Conservation (phyloP, 2,888 invertebrate genomes). For the Phragmatobia fuliginosa region DNA sequence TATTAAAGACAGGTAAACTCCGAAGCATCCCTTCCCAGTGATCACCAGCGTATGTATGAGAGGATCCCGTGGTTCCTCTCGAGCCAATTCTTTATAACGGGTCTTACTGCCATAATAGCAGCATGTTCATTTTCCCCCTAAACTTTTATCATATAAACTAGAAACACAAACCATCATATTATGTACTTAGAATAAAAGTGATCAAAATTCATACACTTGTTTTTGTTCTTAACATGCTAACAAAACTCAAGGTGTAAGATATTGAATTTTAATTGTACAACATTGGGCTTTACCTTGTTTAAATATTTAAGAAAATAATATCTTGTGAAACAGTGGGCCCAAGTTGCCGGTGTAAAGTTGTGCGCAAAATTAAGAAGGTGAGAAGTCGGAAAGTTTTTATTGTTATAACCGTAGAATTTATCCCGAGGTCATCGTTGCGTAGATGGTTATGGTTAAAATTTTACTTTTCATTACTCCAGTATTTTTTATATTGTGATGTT, state of each 20-base stretch:
- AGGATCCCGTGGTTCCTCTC: too few species aligned
- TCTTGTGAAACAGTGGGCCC: constrained; percentile 42
- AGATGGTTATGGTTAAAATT: constrained; percentile 65
- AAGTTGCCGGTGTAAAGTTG: constrained; percentile 49
- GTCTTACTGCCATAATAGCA: too few species aligned
- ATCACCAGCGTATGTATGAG: too few species aligned
- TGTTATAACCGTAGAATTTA: constrained; percentile 63
- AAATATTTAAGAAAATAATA: constrained; percentile 56
- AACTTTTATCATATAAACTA: background rate
- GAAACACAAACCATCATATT: too few species aligned
- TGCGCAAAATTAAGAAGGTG: constrained; percentile 67
- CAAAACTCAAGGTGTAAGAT: constrained; percentile 36
- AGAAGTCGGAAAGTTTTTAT: constrained; percentile 71
- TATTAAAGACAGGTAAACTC: too few species aligned
- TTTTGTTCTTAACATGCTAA: constrained; percentile 13
- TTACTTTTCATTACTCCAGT: constrained; percentile 61
- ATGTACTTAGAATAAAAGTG: background rate
- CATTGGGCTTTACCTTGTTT: constrained; percentile 35
- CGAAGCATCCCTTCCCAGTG: too few species aligned
- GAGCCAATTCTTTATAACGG: too few species aligned
- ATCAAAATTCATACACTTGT: background rate
- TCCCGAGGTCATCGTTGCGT: constrained; percentile 52
- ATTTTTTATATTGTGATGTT: constrained; percentile 38
- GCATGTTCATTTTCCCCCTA: too few species aligned
- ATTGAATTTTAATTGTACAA: constrained; percentile 48